Base-by-base conservation (phyloP, 2,888 invertebrate genomes). In the Clistopyga incitator region DNA sequence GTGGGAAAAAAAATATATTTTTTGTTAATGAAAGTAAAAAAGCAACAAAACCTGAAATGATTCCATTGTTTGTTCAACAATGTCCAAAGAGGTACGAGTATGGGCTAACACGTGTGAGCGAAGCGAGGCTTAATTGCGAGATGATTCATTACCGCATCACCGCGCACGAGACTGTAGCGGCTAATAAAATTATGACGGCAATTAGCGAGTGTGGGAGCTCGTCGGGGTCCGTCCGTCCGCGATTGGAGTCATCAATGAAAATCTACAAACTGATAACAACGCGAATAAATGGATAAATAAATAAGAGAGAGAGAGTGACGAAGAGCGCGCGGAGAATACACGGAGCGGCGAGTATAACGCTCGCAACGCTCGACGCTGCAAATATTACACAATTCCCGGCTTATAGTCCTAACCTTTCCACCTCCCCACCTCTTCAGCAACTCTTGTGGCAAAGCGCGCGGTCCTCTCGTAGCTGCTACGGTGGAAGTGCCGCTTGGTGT, bases 381-480 rank as follows among this genome's bases (percentile, higher is more conserved):
- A 38, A 68, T 11, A 83, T 83, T 83, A 76, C 83, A 81, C 84
- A 84, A 84, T 84, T 84, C 45, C 50, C 74, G 74, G 68, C 84
- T 78, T 78, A 81, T 74, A 78, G 68, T 74, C 34, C 78, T 84
- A 84, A 84, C 84, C 84, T 84, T 84, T 84, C 82, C 79, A 83
- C 79, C 76, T 83, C 83, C 80, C 79, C 80, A 68, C 77, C 45
- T 47, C 54, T 47, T 59, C 52, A 38, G 54, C 52, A 45, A 45
- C n/a, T 68, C 75, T 74, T 67, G 74, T 64, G 56, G 76, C 56
- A 79, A 20, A 67, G 13, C 65, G 54, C 65, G 56, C 11, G n/a
- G 76, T 56, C 71, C 61, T 78, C 74, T 78, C 74, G 61, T 59
- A 64, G 71, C 61, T 65, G 67, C 65, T 45, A 54, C 64, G 72